Percentiles rank a stretch among this genome's conserved stretches.
Conservation (phyloP, 2,113 vertebrate species). For the Ophiodon elongatus region DNA sequence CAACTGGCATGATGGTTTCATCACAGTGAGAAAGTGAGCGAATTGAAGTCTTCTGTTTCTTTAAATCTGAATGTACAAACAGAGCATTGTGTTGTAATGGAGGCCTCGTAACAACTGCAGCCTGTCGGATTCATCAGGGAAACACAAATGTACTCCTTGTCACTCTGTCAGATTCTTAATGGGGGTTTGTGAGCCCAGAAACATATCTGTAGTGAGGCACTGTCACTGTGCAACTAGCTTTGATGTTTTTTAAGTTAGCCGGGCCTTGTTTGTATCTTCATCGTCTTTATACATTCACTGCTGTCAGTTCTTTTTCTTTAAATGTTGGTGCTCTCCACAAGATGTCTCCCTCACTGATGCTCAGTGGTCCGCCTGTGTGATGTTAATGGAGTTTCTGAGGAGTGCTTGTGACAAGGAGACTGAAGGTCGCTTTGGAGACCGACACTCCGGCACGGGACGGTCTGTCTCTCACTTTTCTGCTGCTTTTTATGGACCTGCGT, state of each 20-base stretch:
- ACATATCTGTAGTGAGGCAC: slow-evolving; percentile 43
- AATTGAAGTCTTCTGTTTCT: neutral
- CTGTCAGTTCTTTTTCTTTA: slow-evolving; percentile 18
- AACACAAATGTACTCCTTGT: slow-evolving; percentile 76
- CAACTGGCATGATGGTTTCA: neutral
- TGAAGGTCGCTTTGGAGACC: slow-evolving; percentile 69
- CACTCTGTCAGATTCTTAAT: slow-evolving; percentile 75
- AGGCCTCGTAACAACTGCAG: slow-evolving; percentile 70
- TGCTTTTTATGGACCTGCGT: slow-evolving; percentile 19
- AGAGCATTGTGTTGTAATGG: slow-evolving; percentile 60
- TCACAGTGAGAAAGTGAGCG: neutral
- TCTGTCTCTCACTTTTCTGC: slow-evolving; percentile 29
- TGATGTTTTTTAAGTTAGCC: slow-evolving; percentile 55
- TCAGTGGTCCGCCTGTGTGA: slow-evolving; percentile 56
- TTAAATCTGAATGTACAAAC: slow-evolving; percentile 18
- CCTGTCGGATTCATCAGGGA: slow-evolving; percentile 72
- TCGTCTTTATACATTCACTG: slow-evolving; percentile 43
- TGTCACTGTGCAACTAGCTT: slow-evolving; percentile 61
- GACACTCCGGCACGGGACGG: slow-evolving; percentile 40
- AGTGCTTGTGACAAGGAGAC: slow-evolving; percentile 74
- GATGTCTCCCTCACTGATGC: slow-evolving; percentile 73
- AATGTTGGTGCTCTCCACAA: slow-evolving; percentile 66
- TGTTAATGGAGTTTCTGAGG: slow-evolving; percentile 66
- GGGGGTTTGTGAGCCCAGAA: slow-evolving; percentile 67
- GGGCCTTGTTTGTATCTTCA: slow-evolving; percentile 42